Conservation (phyloP, 2,113 vertebrate species). For the Merops nubicus region DNA sequence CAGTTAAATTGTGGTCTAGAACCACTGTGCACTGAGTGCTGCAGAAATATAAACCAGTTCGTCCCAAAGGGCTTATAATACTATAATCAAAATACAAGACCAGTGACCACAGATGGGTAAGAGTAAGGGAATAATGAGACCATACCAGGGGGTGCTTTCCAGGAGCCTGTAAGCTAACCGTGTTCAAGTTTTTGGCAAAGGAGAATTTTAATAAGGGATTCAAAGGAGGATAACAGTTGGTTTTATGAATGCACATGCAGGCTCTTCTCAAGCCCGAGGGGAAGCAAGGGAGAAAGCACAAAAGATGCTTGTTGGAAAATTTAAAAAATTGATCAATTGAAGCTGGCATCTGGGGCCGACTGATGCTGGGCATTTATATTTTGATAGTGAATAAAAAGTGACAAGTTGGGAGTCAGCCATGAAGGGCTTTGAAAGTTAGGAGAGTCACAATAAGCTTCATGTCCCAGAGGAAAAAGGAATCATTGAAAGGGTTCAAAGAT, state of each 20-base stretch:
- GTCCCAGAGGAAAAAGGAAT: constrained; percentile 51
- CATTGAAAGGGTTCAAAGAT: constrained; percentile 56
- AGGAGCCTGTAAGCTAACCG: neutral
- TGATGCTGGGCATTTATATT: constrained; percentile 67
- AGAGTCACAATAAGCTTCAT: constrained; percentile 61
- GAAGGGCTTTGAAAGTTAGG: constrained; percentile 66
- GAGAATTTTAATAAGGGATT: constrained; percentile 61
- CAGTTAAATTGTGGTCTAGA: neutral
- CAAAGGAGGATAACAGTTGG: constrained; percentile 58
- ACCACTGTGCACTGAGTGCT: neutral
- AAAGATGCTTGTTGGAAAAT: constrained; percentile 70
- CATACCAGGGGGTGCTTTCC: neutral
- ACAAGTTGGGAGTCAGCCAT: constrained; percentile 65
- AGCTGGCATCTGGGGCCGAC: constrained; percentile 53
- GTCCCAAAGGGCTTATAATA: neutral
- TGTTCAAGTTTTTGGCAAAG: constrained; percentile 51
- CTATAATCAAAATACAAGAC: neutral
- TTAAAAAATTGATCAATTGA: constrained; percentile 70
- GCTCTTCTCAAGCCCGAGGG: constrained; percentile 62
- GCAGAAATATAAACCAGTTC: neutral
- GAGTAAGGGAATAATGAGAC: neutral
- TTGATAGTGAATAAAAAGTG: constrained; percentile 69
- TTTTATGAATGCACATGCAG: constrained; percentile 61
- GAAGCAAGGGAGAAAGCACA: constrained; percentile 65
- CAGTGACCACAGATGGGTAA: neutral